Conservation (phyloP, 2,888 invertebrate species). For the Pomacea canaliculata region DNA sequence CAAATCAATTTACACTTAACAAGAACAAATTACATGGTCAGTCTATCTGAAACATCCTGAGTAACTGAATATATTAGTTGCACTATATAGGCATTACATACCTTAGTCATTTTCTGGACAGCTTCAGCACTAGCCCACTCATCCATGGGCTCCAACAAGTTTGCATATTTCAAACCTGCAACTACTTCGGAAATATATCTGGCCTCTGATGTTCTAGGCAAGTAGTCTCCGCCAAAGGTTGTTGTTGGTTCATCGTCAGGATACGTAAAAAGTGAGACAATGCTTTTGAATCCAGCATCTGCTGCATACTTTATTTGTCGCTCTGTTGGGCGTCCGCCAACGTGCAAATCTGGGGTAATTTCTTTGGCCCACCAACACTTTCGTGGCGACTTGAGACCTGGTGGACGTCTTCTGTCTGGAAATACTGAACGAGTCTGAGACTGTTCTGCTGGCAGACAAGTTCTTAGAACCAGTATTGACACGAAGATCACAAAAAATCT, state of each 20-base stretch:
- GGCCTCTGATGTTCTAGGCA: constrained; percentile 48
- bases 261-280: constrained; percentile 52
- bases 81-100: background rate
- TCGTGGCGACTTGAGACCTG: constrained; percentile 49
- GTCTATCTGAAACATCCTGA: too few relatives aligned
- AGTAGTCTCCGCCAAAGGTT: constrained; percentile 49
- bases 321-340: constrained; percentile 55
- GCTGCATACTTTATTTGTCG: constrained; percentile 59
- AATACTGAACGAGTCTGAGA: constrained; percentile 20
- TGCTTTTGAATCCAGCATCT: constrained; percentile 59
- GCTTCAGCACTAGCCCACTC: constrained; percentile 54
- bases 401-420: constrained; percentile 32
- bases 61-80: too few relatives aligned
- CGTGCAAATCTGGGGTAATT: constrained; percentile 54
- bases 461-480: background rate
- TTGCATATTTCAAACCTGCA: constrained; percentile 47
- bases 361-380: constrained; percentile 64
- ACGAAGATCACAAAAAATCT: too few relatives aligned
- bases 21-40: too few relatives aligned
- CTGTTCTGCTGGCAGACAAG: background rate
- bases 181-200: constrained; percentile 39
- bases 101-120: constrained; percentile 44
- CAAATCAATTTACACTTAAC: too few relatives aligned
- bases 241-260: constrained; percentile 29
- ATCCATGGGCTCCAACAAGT: constrained; percentile 45